These are phyloP conservation scores for Brachyrhaphis roseni DNA, from an alignment of 2,797 vertebrate genomes.

Conservation along the genomic window DNA sequence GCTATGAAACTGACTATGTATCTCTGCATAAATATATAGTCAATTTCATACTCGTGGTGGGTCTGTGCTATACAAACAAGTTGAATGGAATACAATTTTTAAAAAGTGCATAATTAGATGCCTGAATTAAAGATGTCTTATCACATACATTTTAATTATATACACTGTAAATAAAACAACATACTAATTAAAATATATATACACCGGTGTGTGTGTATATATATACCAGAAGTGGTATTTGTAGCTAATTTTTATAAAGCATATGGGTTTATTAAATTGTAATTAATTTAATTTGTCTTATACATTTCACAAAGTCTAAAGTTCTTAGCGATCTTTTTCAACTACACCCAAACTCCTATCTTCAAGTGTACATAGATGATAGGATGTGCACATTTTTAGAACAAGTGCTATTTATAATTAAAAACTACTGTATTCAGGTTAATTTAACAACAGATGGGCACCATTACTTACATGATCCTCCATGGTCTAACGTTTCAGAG, in stretches of 20 bases:
- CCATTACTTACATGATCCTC: conserved; percentile 79
- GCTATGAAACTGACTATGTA: background rate
- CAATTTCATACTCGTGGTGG: background rate
- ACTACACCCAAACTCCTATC: too few relatives aligned
- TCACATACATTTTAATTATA: background rate
- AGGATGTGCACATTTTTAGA: background rate
- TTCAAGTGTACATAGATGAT: background rate
- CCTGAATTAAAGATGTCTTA: background rate
- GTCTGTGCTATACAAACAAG: background rate
- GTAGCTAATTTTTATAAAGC: background rate
- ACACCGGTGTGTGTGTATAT: too few relatives aligned
- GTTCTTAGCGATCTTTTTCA: background rate
- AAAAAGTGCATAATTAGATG: background rate
- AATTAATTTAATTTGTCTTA: background rate
- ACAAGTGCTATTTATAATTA: background rate
- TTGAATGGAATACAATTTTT: background rate
- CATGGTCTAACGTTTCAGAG: conserved; percentile 5
- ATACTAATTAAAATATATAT: background rate
- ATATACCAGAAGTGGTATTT: background rate
- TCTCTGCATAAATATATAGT: background rate
- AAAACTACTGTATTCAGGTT: background rate
- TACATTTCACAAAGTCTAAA: background rate
- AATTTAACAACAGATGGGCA: background rate
- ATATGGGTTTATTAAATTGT: background rate
- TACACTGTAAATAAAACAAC: background rate